These are phyloP conservation scores for Nymphalis urticae DNA, from an alignment of 2,888 invertebrate species.

Conservation along the genomic window DNA sequence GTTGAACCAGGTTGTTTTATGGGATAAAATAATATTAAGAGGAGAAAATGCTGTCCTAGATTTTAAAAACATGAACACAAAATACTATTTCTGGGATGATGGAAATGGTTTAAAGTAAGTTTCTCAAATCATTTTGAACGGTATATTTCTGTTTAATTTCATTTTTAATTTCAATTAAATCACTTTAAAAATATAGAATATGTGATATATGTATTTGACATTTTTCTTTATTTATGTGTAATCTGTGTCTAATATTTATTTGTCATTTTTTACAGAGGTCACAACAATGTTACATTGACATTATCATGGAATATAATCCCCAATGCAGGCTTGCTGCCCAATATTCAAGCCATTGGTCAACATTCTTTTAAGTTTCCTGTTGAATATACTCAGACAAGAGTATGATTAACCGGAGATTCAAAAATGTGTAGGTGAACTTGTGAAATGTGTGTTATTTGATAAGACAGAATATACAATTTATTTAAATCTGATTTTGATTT, in stretches of 20 bases:
- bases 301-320: conserved; percentile 99
- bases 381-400: conserved; percentile 87
- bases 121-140: not conserved
- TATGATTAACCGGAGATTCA: conserved; percentile 59
- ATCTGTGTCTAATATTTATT: not conserved
- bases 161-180: not conserved
- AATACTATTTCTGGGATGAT: conserved; percentile 99
- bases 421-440: conserved; percentile 40
- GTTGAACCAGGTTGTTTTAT: conserved; percentile 96
- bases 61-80: conserved; percentile 96
- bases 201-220: no score
- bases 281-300: conserved; percentile 96
- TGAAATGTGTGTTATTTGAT: conserved; percentile 47
- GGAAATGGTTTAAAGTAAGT: conserved; percentile 96
- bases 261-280: conserved; percentile 85
- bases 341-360: conserved; percentile 89
- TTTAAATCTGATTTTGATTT: conserved; percentile 50
- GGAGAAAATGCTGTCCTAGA: conserved; percentile 96
- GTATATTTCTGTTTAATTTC: no score
- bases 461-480: conserved; percentile 55
- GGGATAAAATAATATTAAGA: conserved; percentile 98
- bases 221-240: no score
- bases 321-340: conserved; percentile 97
- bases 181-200: not conserved
- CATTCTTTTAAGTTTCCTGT: conserved; percentile 95